phyloP scores from a whole-genome alignment of 2,888 invertebrate species.

The Altica lythri region DNA sequence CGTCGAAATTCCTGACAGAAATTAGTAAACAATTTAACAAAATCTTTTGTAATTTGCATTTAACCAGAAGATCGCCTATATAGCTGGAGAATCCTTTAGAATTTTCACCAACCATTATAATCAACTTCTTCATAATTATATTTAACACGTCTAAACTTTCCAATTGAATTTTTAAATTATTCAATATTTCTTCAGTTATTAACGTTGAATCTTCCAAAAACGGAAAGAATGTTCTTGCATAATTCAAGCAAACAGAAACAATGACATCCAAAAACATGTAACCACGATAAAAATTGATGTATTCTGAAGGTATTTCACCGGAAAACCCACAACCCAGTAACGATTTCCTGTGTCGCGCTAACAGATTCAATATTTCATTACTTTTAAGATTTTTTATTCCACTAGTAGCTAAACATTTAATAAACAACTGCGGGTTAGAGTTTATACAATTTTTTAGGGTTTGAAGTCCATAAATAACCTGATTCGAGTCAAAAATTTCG shows the following conservation, averaged over 20 bases:
- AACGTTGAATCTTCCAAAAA: conserved; percentile 70
- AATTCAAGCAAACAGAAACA: conserved; percentile 76
- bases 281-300: conserved; percentile 71
- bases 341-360: conserved; percentile 78
- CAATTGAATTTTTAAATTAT: conserved; percentile 78
- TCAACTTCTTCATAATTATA: conserved; percentile 72
- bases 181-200: conserved; percentile 70
- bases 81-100: conserved; percentile 78
- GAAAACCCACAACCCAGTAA: conserved; percentile 74
- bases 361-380: conserved; percentile 63
- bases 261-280: conserved; percentile 83
- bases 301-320: conserved; percentile 68
- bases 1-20: conserved; percentile 69
- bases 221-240: conserved; percentile 78
- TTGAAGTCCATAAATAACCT: conserved; percentile 74
- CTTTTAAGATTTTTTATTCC: conserved; percentile 64
- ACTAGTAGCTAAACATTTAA: conserved; percentile 77
- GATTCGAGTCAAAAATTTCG: conserved; percentile 76
- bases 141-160: conserved; percentile 76
- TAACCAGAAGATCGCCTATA: conserved; percentile 72
- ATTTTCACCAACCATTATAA: conserved; percentile 75
- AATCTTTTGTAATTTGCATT: conserved; percentile 84
- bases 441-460: conserved; percentile 74
- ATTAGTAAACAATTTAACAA: conserved; percentile 80
- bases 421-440: conserved; percentile 72